Base-by-base conservation (phyloP, 2,888 invertebrate species). In the Zhuqinia jingwanae region DNA sequence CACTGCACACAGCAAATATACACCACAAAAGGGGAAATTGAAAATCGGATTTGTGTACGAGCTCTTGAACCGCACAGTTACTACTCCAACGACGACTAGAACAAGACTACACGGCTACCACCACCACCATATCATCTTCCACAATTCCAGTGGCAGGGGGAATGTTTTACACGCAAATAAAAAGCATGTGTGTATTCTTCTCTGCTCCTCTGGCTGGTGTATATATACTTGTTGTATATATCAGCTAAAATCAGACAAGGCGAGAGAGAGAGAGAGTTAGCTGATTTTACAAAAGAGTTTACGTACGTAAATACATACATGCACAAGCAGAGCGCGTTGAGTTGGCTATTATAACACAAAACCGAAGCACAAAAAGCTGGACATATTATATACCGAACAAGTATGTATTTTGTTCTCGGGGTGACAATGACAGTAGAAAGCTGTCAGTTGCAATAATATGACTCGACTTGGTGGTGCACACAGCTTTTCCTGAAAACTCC, bases 351-450 rank as follows among this genome's bases (percentile, higher is more conserved):
- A 45, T 22, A 70, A 25, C 17, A 42, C 5, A n/a, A n/a, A 68
- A 13, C 20, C 47, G 25, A n/a, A 22, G 68, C n/a, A 50, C 45
- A 30, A n/a, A 17, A 42, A 45, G 15, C 42, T n/a, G 70, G 47
- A 47, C 20, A 15, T 50, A 20, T n/a, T 36, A 56, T 75, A 36
- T 17, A 17, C 3, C 8, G 36, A 56, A 22, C 56, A 20, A 75
- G 50, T 20, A 13, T 77, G 53, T 63, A 83, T 65, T 77, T 76
- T 80, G 76, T 83, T 77, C 45, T 70, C 76, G 17, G 86, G 83
- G 88, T 88, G 88, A 88, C 86, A 88, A 88, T 82, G 88, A 88
- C 88, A 88, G 85, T 82, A 56, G 86, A 81, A 80, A 88, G 79
- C 86, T 88, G 88, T 88, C 85, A 86, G 82, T 63, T 81, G 85